Evolutionary conservation across 2,888 invertebrate genomes (phyloP).

Genomic region (Chymomyza caudatula): DNA sequence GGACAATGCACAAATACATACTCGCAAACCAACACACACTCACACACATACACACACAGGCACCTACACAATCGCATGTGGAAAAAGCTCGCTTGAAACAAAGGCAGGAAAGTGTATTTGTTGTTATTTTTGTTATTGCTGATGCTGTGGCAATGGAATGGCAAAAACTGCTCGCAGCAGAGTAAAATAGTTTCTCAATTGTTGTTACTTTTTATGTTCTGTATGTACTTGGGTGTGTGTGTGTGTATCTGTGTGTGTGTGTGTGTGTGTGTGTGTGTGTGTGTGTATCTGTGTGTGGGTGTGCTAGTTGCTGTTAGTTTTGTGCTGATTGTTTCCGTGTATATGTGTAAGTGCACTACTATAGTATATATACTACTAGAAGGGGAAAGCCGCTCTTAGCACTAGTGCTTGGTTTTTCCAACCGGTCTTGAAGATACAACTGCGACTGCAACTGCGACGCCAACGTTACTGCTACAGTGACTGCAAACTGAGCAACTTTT

Average conservation of each 20-base stretch:
- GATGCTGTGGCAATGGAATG: constrained; percentile 34
- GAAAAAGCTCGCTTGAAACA: constrained; percentile 36
- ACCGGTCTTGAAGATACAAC: not conserved
- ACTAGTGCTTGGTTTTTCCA: constrained; percentile 48
- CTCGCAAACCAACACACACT: constrained; percentile 28
- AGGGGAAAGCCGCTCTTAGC: constrained; percentile 44
- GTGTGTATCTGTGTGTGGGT: not conserved
- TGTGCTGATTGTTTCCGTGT: constrained; percentile 58
- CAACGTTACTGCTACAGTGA: not conserved
- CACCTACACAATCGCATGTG: constrained; percentile 40
- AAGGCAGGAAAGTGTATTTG: constrained; percentile 32
- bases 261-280: not conserved
- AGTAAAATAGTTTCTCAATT: constrained; percentile 69
- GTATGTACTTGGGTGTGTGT: not conserved
- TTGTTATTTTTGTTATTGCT: constrained; percentile 4
- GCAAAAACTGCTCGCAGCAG: constrained; percentile 49
- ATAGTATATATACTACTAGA: constrained; percentile 10
- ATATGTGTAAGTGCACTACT: constrained; percentile 5
- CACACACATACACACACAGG: constrained; percentile 30
- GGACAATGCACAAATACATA: constrained; percentile 51
- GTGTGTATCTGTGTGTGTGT: not conserved
- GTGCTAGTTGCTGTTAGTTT: not conserved
- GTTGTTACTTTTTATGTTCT: constrained; percentile 62
- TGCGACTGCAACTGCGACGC: not conserved
- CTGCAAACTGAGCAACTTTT: constrained; percentile 45